phyloP scores from a whole-genome alignment of 2,888 invertebrate species.

The Nymphalis urticae region DNA sequence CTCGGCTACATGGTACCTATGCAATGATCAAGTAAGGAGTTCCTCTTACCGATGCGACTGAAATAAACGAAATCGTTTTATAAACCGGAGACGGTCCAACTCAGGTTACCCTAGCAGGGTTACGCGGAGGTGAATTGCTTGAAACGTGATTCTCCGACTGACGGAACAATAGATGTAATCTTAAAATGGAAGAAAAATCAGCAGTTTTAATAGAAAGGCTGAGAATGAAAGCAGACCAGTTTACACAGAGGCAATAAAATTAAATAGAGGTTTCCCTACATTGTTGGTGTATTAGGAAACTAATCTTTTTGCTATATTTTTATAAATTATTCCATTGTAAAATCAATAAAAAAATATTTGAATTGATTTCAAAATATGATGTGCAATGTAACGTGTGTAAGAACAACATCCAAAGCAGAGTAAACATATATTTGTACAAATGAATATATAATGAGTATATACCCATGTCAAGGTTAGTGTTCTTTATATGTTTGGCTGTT shows the following conservation, averaged over 20 bases:
- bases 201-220: conserved; percentile 52
- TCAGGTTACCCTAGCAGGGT: conserved; percentile 64
- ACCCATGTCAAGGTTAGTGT: too few relatives aligned
- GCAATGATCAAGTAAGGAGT: conserved; percentile 54
- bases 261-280: conserved; percentile 28
- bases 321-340: too few relatives aligned
- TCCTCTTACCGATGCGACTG: conserved; percentile 60
- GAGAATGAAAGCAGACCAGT: conserved; percentile 40
- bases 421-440: too few relatives aligned
- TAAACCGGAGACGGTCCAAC: conserved; percentile 64
- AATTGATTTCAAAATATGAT: too few relatives aligned
- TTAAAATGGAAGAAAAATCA: conserved; percentile 58
- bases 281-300: conserved; percentile 8
- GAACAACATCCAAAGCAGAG: too few relatives aligned
- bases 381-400: too few relatives aligned
- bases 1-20: conserved; percentile 34
- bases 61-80: conserved; percentile 61
- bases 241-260: conserved; percentile 32
- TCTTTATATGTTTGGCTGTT: too few relatives aligned
- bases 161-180: conserved; percentile 75
- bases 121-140: conserved; percentile 66
- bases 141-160: conserved; percentile 72
- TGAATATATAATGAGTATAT: too few relatives aligned
- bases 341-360: too few relatives aligned
- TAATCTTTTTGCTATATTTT: neutral